These are phyloP conservation scores for Syngnathus scovelli DNA, from an alignment of 2,113 vertebrate genomes.

Conservation along the genomic window DNA sequence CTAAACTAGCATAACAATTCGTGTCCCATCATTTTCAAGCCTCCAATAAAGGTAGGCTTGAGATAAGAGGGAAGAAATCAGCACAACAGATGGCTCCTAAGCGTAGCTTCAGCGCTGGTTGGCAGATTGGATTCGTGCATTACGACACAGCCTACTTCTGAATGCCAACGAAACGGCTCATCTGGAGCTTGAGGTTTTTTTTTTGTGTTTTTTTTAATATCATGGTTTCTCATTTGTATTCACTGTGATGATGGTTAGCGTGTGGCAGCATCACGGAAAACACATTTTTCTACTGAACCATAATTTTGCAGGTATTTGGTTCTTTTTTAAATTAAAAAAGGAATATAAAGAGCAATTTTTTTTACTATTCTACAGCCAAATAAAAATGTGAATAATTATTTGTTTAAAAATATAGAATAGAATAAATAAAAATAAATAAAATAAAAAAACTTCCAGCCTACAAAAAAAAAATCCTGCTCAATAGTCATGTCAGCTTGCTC, in stretches of 20 bases:
- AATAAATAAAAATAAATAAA: neutral
- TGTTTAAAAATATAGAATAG: neutral
- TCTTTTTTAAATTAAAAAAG: too few species aligned
- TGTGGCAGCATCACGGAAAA: slow-evolving; percentile 14
- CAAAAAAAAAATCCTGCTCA: neutral
- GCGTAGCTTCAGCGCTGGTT: slow-evolving; percentile 34
- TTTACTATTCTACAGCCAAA: too few species aligned
- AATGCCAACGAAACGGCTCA: slow-evolving; percentile 37
- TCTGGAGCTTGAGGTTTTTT: slow-evolving; percentile 36
- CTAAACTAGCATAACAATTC: neutral
- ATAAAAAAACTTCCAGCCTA: neutral
- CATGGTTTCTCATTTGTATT: slow-evolving; percentile 33
- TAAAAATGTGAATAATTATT: too few species aligned
- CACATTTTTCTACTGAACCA: neutral
- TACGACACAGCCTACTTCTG: slow-evolving; percentile 49
- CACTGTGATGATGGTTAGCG: slow-evolving; percentile 43
- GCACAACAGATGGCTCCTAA: slow-evolving; percentile 40
- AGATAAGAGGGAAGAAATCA: slow-evolving; percentile 13
- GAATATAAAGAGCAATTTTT: too few species aligned
- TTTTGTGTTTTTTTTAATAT: slow-evolving; percentile 4
- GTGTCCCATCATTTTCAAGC: neutral
- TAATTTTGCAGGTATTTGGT: too few species aligned
- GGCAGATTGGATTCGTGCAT: slow-evolving; percentile 44
- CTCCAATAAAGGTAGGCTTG: neutral
- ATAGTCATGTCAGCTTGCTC: neutral